Percentiles rank a stretch among this genome's conserved stretches.
Evolutionary conservation across 2,888 invertebrate genomes (phyloP).

Genomic region (Dromius quadrimaculatus): DNA sequence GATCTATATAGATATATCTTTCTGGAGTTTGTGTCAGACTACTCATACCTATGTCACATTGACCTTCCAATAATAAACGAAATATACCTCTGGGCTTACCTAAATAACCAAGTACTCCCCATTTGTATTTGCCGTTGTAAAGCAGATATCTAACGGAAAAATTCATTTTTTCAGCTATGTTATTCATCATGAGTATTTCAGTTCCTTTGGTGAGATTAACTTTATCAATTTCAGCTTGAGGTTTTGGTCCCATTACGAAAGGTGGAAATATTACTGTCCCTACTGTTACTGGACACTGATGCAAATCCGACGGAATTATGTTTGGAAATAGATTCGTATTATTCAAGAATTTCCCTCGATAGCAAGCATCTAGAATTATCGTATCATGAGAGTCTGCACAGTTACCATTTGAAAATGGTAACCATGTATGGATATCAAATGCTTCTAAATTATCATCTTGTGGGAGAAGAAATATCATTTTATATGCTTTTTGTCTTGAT

Average conservation of each 20-base stretch:
- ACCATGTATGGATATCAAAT: conserved; percentile 35
- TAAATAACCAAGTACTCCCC: conserved; percentile 55
- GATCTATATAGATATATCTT: conserved; percentile 53
- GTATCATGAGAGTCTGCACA: conserved; percentile 30
- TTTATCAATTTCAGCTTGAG: too few relatives aligned
- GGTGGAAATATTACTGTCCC: conserved; percentile 62
- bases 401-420: conserved; percentile 27
- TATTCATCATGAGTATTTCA: conserved; percentile 54
- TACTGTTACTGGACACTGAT: conserved; percentile 60
- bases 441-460: neutral
- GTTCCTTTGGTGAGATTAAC: conserved; percentile 53
- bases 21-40: conserved; percentile 53
- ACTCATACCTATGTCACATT: conserved; percentile 54
- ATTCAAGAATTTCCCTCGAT: conserved; percentile 53
- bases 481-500: conserved; percentile 26
- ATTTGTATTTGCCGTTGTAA: conserved; percentile 50
- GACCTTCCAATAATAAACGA: conserved; percentile 52
- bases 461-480: conserved; percentile 33
- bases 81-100: conserved; percentile 54
- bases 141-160: conserved; percentile 54
- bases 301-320: conserved; percentile 60
- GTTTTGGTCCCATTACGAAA: conserved; percentile 58
- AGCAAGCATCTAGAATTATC: conserved; percentile 44
- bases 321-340: conserved; percentile 57
- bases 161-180: conserved; percentile 53